Evolutionary conservation across 2,888 invertebrate genomes (phyloP), one percentile per base, ranked within the genome.

Genomic region (Mesorhabditis belari): DNA sequence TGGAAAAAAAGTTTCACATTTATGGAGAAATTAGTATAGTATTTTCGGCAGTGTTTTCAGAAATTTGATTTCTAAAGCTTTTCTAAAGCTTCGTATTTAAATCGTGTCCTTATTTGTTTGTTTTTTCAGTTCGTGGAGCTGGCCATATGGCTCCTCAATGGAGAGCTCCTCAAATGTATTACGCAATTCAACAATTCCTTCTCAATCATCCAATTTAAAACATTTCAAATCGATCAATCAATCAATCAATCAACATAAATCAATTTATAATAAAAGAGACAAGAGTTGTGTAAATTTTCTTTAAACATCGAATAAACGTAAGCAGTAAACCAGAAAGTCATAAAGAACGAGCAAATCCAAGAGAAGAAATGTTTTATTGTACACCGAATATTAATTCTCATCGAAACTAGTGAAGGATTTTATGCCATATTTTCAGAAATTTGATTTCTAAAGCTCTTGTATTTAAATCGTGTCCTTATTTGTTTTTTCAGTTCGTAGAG

Each of bases 61-160:
- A 35, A 35, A 35, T 17, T 35, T n/a, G n/a, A n/a, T n/a, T n/a
- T n/a, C n/a, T n/a, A n/a, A n/a, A n/a, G n/a, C n/a, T n/a, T n/a
- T n/a, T n/a, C n/a, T n/a, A n/a, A n/a, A n/a, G n/a, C n/a, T n/a
- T n/a, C n/a, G 17, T 25, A 19, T 4, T 23, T 24, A 21, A 3
- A 17, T n/a, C 17, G 5, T 3, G n/a, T 56, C 26, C 17, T 44
- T n/a, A 49, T 17, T 57, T n/a, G 35, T 19, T 9, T 25, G 24
- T 17, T 4, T 55, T 70, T 52, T 63, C 63, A 9, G 68, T 73
- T 23, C 67, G 70, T 23, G 73, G 73, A 44, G 70, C 73, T 17
- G 70, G 78, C 54, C 77, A 78, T 61, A 77, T 77, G 78, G 78
- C 79, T 12, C 79, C 79, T 27, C 79, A 79, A 62, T 79, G 79